Conservation (phyloP, 2,888 invertebrate genomes). For the Polydrusus pterygomalis region DNA sequence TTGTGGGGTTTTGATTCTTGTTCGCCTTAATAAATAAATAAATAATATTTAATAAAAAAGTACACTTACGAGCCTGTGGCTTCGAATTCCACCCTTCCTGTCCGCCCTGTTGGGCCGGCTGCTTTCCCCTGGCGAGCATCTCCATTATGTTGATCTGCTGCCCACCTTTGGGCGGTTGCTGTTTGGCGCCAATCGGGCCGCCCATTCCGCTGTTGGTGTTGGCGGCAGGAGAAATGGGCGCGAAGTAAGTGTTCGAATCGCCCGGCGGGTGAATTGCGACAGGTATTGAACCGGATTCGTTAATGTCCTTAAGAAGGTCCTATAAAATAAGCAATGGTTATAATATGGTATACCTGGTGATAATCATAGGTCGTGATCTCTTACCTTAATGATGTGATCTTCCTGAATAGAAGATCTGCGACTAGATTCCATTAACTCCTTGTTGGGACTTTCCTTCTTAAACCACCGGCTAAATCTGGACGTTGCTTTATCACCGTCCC, state of each 20-base stretch:
- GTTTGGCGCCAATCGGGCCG: constrained; percentile 27
- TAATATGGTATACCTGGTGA: too few species aligned
- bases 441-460: constrained; percentile 79
- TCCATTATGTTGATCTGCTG: constrained; percentile 77
- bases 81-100: constrained; percentile 48
- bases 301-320: constrained; percentile 79
- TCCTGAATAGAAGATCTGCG: constrained; percentile 77
- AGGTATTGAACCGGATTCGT: constrained; percentile 69
- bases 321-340: constrained; percentile 59
- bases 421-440: constrained; percentile 61
- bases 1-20: too few species aligned
- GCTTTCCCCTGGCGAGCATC: constrained; percentile 81
- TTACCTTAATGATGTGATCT: constrained; percentile 75
- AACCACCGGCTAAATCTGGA: constrained; percentile 90
- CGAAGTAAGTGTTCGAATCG: constrained; percentile 79
- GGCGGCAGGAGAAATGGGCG: constrained; percentile 81
- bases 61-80: constrained; percentile 54
- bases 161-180: constrained; percentile 45
- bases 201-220: constrained; percentile 65
- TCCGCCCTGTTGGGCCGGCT: constrained; percentile 72
- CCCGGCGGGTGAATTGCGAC: constrained; percentile 68
- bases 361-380: too few species aligned
- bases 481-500: constrained; percentile 72
- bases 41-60: constrained; percentile 9
- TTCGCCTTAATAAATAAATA: too few species aligned